A percentile compares a stretch with the other conserved stretches of the same genome.
Conservation (phyloP, 1,140 invertebrate genomes). For the Dufourea novaeangliae region DNA sequence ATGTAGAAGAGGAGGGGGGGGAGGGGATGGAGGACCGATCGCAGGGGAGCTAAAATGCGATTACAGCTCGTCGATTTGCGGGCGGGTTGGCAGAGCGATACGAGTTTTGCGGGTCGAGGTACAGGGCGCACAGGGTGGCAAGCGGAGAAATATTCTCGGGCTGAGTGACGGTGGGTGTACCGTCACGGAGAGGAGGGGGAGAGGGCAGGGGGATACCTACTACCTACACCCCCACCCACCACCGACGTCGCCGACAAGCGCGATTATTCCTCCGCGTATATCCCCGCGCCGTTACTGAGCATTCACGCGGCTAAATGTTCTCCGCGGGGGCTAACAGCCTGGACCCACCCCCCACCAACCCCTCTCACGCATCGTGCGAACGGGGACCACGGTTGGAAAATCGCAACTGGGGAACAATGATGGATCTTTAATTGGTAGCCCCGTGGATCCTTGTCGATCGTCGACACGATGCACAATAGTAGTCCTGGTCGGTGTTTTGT, state of each 20-base stretch:
- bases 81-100: slow-evolving; percentile 51
- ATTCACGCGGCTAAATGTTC: slow-evolving; percentile 53
- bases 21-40: neutral
- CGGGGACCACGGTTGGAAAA: too few relatives aligned
- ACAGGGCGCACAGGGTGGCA: slow-evolving; percentile 64
- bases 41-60: slow-evolving; percentile 38
- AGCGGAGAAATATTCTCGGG: slow-evolving; percentile 66
- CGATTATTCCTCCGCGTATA: slow-evolving; percentile 62
- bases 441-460: neutral
- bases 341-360: neutral
- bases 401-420: too few relatives aligned
- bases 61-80: slow-evolving; percentile 51
- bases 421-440: too few relatives aligned
- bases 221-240: slow-evolving; percentile 62
- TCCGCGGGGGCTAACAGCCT: slow-evolving; percentile 15
- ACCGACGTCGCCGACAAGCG: too few relatives aligned
- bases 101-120: slow-evolving; percentile 66
- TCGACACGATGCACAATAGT: neutral
- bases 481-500: too few relatives aligned
- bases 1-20: neutral
- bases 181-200: slow-evolving; percentile 59
- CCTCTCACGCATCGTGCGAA: too few relatives aligned
- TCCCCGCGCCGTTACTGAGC: slow-evolving; percentile 48
- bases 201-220: slow-evolving; percentile 73
- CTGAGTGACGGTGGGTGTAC: slow-evolving; percentile 67